Evolutionary conservation across 2,797 vertebrate species (phyloP).

Genomic region (Clarias platycephalus): DNA sequence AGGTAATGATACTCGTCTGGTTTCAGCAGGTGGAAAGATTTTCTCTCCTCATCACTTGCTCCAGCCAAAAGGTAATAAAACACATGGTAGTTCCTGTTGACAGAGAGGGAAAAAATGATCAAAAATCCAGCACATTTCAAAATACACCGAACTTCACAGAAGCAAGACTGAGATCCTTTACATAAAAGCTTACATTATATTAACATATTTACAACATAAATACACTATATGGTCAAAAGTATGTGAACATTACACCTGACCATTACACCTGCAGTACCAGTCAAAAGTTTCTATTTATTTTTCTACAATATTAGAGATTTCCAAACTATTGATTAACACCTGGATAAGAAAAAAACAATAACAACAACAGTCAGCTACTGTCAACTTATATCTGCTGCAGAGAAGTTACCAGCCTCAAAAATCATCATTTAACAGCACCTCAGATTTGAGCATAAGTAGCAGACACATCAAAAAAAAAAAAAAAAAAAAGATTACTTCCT

Average conservation of each 20-base stretch:
- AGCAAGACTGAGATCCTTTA: neutral
- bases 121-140: neutral
- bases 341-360: too few relatives aligned
- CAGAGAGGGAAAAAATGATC: neutral
- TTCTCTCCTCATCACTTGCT: constrained; percentile 90
- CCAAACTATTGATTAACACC: too few relatives aligned
- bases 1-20: constrained; percentile 98
- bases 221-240: neutral
- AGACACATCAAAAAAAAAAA: too few relatives aligned
- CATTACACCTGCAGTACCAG: too few relatives aligned
- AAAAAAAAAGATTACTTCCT: too few relatives aligned
- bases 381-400: too few relatives aligned
- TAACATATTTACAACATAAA: neutral
- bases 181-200: neutral
- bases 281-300: too few relatives aligned
- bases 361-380: too few relatives aligned
- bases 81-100: constrained; percentile 93
- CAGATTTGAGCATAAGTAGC: too few relatives aligned
- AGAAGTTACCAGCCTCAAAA: too few relatives aligned
- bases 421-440: too few relatives aligned
- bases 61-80: constrained; percentile 99
- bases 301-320: too few relatives aligned
- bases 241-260: neutral
- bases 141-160: neutral
- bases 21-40: constrained; percentile 88